Evolutionary conservation across 2,113 vertebrate species (phyloP).

Genomic region (Apistogramma diplotaenia): DNA sequence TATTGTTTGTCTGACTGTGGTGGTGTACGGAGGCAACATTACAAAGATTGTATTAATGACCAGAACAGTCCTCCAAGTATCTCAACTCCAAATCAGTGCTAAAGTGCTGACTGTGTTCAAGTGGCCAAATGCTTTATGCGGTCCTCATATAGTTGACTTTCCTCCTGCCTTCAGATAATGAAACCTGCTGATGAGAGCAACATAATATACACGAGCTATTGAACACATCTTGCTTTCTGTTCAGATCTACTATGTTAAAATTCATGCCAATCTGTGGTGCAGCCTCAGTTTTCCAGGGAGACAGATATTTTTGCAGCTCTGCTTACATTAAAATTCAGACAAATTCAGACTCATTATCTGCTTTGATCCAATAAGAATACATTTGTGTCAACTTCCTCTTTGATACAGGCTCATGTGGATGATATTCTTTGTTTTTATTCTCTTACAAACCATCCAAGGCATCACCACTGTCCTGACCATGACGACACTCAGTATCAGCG

Average conservation of each 20-base stretch:
- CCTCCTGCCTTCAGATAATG: constrained; percentile 25
- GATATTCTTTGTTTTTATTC: not conserved
- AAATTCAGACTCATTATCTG: not conserved
- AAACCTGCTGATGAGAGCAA: constrained; percentile 39
- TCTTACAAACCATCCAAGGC: constrained; percentile 72
- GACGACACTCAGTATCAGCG: constrained; percentile 98
- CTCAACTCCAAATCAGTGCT: not conserved
- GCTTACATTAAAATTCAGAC: not conserved
- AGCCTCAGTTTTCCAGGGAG: not conserved
- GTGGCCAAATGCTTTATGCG: not conserved
- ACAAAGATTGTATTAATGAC: no score
- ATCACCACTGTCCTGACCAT: constrained; percentile 99
- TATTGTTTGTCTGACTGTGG: not conserved
- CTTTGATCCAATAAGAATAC: not conserved
- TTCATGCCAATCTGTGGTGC: not conserved
- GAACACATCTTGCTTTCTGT: constrained; percentile 6
- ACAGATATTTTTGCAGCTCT: not conserved
- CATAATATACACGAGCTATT: constrained; percentile 32
- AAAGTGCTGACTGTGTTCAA: not conserved
- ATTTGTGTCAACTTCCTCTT: not conserved
- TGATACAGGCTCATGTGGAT: not conserved
- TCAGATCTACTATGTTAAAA: not conserved
- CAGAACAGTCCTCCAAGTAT: no score
- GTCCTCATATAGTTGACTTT: constrained; percentile 18
- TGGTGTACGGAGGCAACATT: not conserved